Percentiles rank a stretch among this genome's conserved stretches.
Conservation (phyloP, 1,140 invertebrate species). For the Bombus huntii region DNA sequence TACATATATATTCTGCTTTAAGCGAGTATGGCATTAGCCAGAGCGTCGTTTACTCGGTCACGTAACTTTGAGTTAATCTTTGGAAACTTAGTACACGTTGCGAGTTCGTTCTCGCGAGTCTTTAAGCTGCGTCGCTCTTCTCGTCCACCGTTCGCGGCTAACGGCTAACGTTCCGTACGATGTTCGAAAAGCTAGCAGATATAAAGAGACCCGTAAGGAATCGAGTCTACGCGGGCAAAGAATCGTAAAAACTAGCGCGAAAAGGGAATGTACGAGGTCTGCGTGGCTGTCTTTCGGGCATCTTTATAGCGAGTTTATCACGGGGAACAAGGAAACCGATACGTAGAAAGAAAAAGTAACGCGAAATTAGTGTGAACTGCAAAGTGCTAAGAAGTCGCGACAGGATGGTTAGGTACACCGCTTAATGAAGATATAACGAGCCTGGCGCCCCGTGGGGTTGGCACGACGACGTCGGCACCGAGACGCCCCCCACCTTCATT, state of each 20-base stretch:
- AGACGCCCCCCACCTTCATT: slow-evolving; percentile 70
- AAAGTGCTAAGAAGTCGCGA: slow-evolving; percentile 70
- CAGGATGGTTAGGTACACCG: slow-evolving; percentile 66
- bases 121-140: no score
- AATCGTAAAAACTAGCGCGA: background rate
- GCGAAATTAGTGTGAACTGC: slow-evolving; percentile 61
- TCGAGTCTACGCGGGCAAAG: background rate
- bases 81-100: no score
- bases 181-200: no score
- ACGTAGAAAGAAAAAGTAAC: slow-evolving; percentile 64
- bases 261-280: background rate
- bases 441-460: slow-evolving; percentile 64
- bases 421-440: slow-evolving; percentile 80
- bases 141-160: no score
- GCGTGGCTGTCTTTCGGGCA: slow-evolving; percentile 16
- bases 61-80: no score
- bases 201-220: background rate
- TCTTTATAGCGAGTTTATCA: slow-evolving; percentile 48
- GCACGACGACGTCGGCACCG: slow-evolving; percentile 64
- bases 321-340: slow-evolving; percentile 47
- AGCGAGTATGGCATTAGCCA: no score
- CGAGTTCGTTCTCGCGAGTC: no score
- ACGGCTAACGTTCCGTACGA: no score
- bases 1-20: no score
- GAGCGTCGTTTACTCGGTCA: no score